These are phyloP conservation scores for Varecia variegata DNA, from an alignment of 2,797 vertebrate genomes.

Conservation along the genomic window DNA sequence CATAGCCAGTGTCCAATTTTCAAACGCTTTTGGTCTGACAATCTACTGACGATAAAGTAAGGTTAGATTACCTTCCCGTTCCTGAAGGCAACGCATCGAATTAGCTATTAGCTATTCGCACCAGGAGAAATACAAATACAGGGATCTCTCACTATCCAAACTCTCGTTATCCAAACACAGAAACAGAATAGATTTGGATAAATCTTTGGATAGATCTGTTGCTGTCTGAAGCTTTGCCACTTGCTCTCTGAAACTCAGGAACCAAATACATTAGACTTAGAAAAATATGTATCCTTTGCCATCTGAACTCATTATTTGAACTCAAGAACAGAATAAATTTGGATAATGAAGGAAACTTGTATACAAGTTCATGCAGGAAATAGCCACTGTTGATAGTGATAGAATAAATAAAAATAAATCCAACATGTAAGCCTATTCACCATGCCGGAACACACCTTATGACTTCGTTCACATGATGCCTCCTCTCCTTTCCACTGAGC, in stretches of 20 bases:
- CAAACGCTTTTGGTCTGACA: slow-evolving; percentile 26
- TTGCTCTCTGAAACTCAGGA: slow-evolving; percentile 34
- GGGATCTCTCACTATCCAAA: background rate
- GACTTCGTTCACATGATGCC: background rate
- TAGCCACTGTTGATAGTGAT: background rate
- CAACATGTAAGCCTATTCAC: background rate
- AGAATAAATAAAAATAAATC: slow-evolving; percentile 49
- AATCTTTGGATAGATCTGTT: background rate
- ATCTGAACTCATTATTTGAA: slow-evolving; percentile 38
- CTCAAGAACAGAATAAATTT: slow-evolving; percentile 46
- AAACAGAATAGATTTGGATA: background rate
- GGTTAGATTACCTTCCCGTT: background rate
- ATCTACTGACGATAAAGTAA: background rate
- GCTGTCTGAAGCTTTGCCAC: background rate
- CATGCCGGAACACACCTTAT: background rate
- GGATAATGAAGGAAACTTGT: slow-evolving; percentile 28
- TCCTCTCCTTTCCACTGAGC: background rate
- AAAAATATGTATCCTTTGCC: background rate
- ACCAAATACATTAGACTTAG: slow-evolving; percentile 34
- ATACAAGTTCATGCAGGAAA: slow-evolving; percentile 18
- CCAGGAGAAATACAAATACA: background rate
- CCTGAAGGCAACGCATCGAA: background rate
- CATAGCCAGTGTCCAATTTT: slow-evolving; percentile 1
- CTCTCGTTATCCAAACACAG: background rate
- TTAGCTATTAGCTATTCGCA: background rate